Percentiles rank a stretch among this genome's conserved stretches.
phyloP scores from a whole-genome alignment of 1,140 invertebrate genomes.

The Heliothis subflexa region DNA sequence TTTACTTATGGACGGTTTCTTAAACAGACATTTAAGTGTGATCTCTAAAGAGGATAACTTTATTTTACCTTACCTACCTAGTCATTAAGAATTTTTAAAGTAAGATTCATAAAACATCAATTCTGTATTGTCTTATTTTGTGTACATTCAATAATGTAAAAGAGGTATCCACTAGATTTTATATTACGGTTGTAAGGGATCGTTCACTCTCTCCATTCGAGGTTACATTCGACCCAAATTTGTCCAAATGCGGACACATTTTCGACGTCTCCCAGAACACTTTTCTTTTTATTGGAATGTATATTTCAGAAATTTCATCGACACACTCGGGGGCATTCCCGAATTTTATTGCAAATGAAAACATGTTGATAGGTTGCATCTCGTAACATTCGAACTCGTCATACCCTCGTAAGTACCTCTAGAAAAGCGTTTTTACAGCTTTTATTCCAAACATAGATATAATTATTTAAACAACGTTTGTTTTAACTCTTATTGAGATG shows the following conservation, averaged over 20 bases:
- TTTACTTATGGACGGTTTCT: no score
- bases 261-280: conserved; percentile 67
- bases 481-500: background rate
- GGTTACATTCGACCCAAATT: conserved; percentile 76
- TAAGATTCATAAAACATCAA: conserved; percentile 4
- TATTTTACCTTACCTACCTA: no score
- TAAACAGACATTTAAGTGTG: no score
- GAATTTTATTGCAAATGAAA: conserved; percentile 65
- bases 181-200: conserved; percentile 70
- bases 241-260: conserved; percentile 75
- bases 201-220: conserved; percentile 68
- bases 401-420: conserved; percentile 40
- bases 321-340: conserved; percentile 52
- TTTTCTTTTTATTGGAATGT: conserved; percentile 74
- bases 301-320: conserved; percentile 70
- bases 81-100: no score
- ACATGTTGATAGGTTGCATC: conserved; percentile 52
- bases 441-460: background rate
- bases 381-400: conserved; percentile 37
- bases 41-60: no score
- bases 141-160: conserved; percentile 66
- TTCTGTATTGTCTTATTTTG: conserved; percentile 52
- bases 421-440: conserved; percentile 22
- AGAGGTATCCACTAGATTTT: conserved; percentile 65
- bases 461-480: conserved; percentile 15